Evolutionary conservation across 1,140 invertebrate genomes (phyloP), one percentile per base, ranked within the genome.

Genomic region (Macrosteles quadrilineatus): DNA sequence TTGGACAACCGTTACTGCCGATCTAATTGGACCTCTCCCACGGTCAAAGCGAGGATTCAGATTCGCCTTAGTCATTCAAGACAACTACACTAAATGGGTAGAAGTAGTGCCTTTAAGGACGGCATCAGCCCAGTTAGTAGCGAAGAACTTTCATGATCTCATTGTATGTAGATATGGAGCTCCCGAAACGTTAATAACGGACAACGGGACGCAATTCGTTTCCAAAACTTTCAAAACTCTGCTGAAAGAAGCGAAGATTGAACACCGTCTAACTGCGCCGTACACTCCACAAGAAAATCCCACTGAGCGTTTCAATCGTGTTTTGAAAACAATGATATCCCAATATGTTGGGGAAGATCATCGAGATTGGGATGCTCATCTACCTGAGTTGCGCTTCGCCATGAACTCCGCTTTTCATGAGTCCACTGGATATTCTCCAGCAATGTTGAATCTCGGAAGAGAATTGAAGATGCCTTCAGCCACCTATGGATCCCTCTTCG

Each of bases 201-300:
- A 68, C 29, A 68, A 68, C 29, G 40, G 66, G 3, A 30, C 66
- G 6, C 66, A 68, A 30, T 68, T 53, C 25, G 23, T 55, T 9
- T 27, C 66, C 0, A 62, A 47, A 21, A 1, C 57, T 1, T 69
- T 68, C 21, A 12, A 36, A 17, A 55, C 62, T 23, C 27, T 68
- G 14, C 29, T 40, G 1, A n/a, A 30, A 9, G 53, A 59, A 2
- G 55, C 45, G 29, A 17, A 25, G 3, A 36, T 71, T 1, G 30
- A 30, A 29, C 30, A 50, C 19, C 40, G 40, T 17, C 43, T 67
- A 2, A 71, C 62, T 25, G 47, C 70, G 1, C 45, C 50, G 11
- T 83, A 83, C 68, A 79, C 81, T 68, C 77, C 81, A 4, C 75
- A 80, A 63, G 71, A 77, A 0, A 83, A 84, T 65, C 77, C 77